phyloP scores from a whole-genome alignment of 1,140 invertebrate species.

The Phthorimaea operculella region DNA sequence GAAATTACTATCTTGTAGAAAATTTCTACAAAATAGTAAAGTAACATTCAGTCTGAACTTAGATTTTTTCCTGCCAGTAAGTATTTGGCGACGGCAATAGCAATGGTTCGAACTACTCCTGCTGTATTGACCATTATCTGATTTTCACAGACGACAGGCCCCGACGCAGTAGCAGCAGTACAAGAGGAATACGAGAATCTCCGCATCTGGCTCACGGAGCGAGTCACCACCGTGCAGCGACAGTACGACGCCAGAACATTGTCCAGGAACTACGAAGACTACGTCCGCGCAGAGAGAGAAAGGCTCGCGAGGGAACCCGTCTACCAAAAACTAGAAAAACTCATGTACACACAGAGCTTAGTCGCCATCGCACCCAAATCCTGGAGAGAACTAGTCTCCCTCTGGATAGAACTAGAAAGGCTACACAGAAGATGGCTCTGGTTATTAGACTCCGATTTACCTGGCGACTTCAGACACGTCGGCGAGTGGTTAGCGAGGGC shows the following conservation, averaged over 20 bases:
- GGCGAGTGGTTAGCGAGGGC: conserved; percentile 92
- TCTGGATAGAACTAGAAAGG: conserved; percentile 82
- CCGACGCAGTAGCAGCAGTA: conserved; percentile 78
- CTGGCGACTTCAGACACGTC: conserved; percentile 83
- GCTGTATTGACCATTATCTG: background rate
- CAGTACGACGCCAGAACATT: conserved; percentile 75
- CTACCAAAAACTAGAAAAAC: conserved; percentile 78
- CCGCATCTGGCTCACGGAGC: conserved; percentile 83
- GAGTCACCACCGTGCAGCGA: conserved; percentile 77
- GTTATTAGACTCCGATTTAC: conserved; percentile 84
- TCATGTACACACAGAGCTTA: conserved; percentile 81
- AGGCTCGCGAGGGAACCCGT: conserved; percentile 74
- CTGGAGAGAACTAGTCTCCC: conserved; percentile 79
- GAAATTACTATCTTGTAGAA: too few species aligned
- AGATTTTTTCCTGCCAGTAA: too few species aligned
- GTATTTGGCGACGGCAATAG: too few species aligned
- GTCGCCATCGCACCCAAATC: conserved; percentile 82
- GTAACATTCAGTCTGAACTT: too few species aligned
- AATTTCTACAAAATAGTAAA: too few species aligned
- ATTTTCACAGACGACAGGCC: conserved; percentile 67
- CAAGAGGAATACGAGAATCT: conserved; percentile 85
- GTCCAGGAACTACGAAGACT: conserved; percentile 76
- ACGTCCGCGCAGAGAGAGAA: conserved; percentile 76
- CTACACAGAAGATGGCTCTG: conserved; percentile 87
- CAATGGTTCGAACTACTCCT: too few species aligned